Evolutionary conservation across 2,888 invertebrate species (phyloP).

Genomic region (Mythimna albipuncta): DNA sequence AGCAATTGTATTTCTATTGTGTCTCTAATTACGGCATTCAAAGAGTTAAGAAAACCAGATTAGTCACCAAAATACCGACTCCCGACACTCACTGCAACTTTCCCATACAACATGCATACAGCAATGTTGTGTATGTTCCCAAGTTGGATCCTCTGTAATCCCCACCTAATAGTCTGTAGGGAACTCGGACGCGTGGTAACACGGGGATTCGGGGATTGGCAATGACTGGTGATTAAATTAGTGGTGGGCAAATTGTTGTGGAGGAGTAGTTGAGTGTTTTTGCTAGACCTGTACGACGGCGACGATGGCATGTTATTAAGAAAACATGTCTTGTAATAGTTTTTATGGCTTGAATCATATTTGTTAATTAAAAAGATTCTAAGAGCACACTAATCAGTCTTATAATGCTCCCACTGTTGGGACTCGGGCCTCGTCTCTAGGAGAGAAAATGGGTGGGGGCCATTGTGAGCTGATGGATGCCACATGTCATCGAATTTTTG

Average conservation of each 20-base stretch:
- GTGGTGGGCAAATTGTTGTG: background rate
- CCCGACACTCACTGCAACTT: background rate
- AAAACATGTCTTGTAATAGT: no score
- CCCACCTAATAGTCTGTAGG: slow-evolving; percentile 32
- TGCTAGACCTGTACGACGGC: background rate
- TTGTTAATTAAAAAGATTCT: no score
- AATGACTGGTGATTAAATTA: slow-evolving; percentile 30
- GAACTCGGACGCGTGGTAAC: slow-evolving; percentile 22
- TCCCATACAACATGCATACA: slow-evolving; percentile 16
- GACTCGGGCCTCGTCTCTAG: no score
- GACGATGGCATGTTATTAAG: no score
- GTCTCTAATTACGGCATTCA: no score
- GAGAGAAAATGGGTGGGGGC: no score
- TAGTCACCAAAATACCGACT: background rate
- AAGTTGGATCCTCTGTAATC: slow-evolving; percentile 52
- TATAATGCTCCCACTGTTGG: no score
- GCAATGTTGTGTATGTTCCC: slow-evolving; percentile 31
- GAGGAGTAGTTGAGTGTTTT: background rate
- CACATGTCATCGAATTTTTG: no score
- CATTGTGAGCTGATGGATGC: no score
- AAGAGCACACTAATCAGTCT: no score
- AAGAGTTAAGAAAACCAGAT: background rate
- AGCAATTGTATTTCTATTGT: no score
- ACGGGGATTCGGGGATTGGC: slow-evolving; percentile 22
- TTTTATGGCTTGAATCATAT: no score